Base-by-base conservation (phyloP, 53 echinoderm and acorn worm species). In the Apostichopus leukothele region DNA sequence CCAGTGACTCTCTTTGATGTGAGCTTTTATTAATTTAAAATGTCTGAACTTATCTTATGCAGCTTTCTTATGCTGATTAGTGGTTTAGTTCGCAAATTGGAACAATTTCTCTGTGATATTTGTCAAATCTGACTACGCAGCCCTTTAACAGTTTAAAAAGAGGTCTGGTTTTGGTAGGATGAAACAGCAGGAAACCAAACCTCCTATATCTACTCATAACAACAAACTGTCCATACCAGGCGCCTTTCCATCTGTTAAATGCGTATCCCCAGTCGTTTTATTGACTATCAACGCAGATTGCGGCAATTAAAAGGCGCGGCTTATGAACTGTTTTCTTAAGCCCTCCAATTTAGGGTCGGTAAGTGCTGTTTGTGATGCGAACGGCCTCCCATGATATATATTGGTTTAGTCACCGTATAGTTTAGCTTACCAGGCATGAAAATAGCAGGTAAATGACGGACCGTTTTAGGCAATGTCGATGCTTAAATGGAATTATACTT, bases 191-290 rank as follows among this genome's bases (percentile, higher is more conserved):
- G 81, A 59, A 23, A 55, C 81, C 19, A 54, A 81, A 81, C 81
- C n/a, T 23, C 81, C 57, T 39, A 39, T 39, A 81, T 54, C 55
- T 57, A 2, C 14, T 54, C 53, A 25, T 22, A 81, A 81, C 81
- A 51, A 55, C 81, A 81, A 21, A 54, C 54, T 81, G 23, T 22
- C 7, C 81, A 51, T 50, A n/a, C 59, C 81, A 81, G 81, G 57
- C 81, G 81, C 81, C 81, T 81, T 81, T 25, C 57, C 81, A 81
- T 81, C 81, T 81, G 81, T 81, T 81, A 81, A 21, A 81, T 81
- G 81, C 23, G 55, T 81, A 23, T 22, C 54, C 59, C 81, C 55
- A 81, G 81, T 54, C 11, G 81, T 81, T 81, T 81, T 54, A 81
- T 81, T n/a, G 53, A 51, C 55, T 57, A 81, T 81, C 81, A 81